Evolutionary conservation across 2,888 invertebrate species (phyloP).

Genomic region (Eilema depressum): DNA sequence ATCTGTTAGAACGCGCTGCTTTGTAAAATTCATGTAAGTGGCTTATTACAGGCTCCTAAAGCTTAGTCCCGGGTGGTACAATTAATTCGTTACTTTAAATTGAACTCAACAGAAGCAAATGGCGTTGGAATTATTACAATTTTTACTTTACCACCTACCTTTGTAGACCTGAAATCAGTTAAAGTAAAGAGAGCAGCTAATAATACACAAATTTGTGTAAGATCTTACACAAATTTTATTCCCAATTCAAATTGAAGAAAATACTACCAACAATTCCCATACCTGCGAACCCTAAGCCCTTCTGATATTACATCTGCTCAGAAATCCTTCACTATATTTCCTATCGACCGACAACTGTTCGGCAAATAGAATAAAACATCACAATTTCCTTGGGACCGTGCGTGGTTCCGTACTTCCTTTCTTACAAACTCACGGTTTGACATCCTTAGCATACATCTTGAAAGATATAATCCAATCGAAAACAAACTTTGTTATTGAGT

Average conservation of each 20-base stretch:
- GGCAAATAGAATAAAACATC: conserved; percentile 74
- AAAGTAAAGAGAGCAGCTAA: neutral
- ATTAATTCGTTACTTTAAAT: too few relatives aligned
- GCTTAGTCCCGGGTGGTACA: too few relatives aligned
- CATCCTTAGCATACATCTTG: conserved; percentile 45
- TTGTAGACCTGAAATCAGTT: too few relatives aligned
- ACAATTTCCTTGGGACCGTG: conserved; percentile 72
- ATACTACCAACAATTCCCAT: conserved; percentile 15
- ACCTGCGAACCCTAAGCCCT: conserved; percentile 26
- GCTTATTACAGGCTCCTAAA: too few relatives aligned
- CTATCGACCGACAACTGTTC: conserved; percentile 67
- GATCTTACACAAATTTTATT: neutral
- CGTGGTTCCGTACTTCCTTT: conserved; percentile 64
- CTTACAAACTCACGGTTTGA: conserved; percentile 58
- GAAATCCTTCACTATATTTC: conserved; percentile 63
- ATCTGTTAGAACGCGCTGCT: too few relatives aligned
- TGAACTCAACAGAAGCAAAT: too few relatives aligned
- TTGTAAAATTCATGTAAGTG: too few relatives aligned
- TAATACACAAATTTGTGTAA: neutral
- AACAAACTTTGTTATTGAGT: conserved; percentile 33
- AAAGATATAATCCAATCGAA: conserved; percentile 31
- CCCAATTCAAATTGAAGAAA: conserved; percentile 17
- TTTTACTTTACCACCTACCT: neutral
- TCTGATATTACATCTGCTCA: conserved; percentile 51
- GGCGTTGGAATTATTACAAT: too few relatives aligned